These are phyloP conservation scores for Meghimatium bilineatum DNA, from an alignment of 2,888 invertebrate species.

Conservation along the genomic window DNA sequence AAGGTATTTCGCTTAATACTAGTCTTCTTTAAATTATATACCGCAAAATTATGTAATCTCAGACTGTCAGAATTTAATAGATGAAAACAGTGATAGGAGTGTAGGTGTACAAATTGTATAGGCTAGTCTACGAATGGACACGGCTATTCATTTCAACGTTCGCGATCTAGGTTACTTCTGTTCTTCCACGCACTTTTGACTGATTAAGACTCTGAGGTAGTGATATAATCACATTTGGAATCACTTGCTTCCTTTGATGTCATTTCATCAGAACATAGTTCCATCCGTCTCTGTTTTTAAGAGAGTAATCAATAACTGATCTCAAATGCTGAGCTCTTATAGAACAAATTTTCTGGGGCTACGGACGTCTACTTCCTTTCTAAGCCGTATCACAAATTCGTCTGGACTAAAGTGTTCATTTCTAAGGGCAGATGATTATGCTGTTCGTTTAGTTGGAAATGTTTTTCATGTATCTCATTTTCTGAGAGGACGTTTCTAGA, in stretches of 20 bases:
- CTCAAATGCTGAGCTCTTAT: neutral
- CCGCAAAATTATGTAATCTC: too few species aligned
- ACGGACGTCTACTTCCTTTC: conserved; percentile 18
- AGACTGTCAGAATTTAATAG: neutral
- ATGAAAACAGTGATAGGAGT: neutral
- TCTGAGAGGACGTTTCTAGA: neutral
- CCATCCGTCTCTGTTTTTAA: neutral
- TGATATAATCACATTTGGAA: neutral
- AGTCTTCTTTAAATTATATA: too few species aligned
- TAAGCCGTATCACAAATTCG: neutral
- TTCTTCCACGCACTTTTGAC: neutral
- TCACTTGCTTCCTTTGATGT: neutral
- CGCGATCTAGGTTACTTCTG: too few species aligned
- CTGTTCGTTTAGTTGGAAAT: neutral
- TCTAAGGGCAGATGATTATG: neutral
- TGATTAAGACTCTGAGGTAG: neutral
- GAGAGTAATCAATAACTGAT: conserved; percentile 21
- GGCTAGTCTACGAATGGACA: neutral
- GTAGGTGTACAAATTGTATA: neutral
- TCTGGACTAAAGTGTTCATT: neutral
- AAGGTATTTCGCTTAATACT: too few species aligned
- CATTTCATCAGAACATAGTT: neutral
- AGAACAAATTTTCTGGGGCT: neutral
- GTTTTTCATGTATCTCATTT: neutral
- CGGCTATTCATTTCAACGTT: neutral